A percentile compares a stretch with the other conserved stretches of the same genome.
phyloP scores from a whole-genome alignment of 2,113 vertebrate genomes.

The Crotophaga sulcirostris region DNA sequence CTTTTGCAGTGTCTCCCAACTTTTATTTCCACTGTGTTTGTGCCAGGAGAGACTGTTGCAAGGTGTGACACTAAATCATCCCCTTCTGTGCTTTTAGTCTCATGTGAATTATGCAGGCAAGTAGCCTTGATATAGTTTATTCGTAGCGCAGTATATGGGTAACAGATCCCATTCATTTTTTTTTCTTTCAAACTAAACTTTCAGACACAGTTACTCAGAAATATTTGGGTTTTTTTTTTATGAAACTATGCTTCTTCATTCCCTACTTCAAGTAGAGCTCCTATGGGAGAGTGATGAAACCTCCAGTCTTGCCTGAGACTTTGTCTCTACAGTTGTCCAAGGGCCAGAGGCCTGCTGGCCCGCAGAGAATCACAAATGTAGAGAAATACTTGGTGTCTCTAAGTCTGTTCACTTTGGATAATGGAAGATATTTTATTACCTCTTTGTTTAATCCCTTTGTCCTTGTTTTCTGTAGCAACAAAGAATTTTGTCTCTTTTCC shows the following conservation, averaged over 20 bases:
- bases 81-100: not conserved
- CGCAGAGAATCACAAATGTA: not conserved
- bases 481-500: not conserved
- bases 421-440: not conserved
- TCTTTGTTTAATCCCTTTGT: not conserved
- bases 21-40: not conserved
- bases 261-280: not conserved
- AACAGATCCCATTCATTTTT: not conserved
- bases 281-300: not conserved
- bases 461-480: not conserved
- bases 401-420: not conserved
- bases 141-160: not conserved
- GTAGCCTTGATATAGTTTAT: not conserved
- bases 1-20: not conserved
- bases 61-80: not conserved
- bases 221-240: not conserved
- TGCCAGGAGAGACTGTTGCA: not conserved
- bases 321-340: not conserved
- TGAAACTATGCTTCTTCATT: not conserved
- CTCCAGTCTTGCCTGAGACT: not conserved
- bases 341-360: not conserved
- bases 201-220: not conserved
- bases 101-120: not conserved
- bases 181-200: not conserved
- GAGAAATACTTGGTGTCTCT: not conserved